A percentile compares a stretch with the other conserved stretches of the same genome.
Conservation (phyloP, 2,888 invertebrate genomes). For the Drosophila mercatorum region DNA sequence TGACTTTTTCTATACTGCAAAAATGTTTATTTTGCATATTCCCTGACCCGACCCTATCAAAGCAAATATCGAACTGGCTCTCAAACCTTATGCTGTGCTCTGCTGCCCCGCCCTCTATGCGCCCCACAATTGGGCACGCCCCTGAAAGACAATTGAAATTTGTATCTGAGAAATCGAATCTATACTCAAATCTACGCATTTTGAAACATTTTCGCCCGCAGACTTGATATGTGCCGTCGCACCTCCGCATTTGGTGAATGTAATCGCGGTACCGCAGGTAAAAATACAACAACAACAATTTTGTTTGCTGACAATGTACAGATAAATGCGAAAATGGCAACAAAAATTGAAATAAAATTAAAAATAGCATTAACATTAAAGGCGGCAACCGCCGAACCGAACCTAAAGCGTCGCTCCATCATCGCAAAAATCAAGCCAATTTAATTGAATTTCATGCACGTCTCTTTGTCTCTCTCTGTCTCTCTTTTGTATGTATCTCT, state of each 20-base stretch:
- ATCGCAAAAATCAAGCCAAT: slow-evolving; percentile 60
- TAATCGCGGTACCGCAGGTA: slow-evolving; percentile 99
- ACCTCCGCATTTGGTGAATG: slow-evolving; percentile 97
- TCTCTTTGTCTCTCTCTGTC: slow-evolving; percentile 55
- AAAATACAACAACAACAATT: slow-evolving; percentile 78
- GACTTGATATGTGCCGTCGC: slow-evolving; percentile 99
- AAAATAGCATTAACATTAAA: slow-evolving; percentile 69
- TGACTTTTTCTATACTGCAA: neutral
- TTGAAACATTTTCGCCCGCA: slow-evolving; percentile 87
- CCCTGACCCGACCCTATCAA: neutral
- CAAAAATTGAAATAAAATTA: slow-evolving; percentile 16
- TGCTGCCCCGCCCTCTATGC: neutral
- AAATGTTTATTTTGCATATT: neutral
- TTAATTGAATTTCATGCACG: slow-evolving; percentile 81
- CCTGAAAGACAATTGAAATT: slow-evolving; percentile 24
- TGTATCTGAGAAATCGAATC: slow-evolving; percentile 35
- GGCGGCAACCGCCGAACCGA: slow-evolving; percentile 67
- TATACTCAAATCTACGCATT: slow-evolving; percentile 76
- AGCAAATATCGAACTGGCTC: slow-evolving; percentile 2
- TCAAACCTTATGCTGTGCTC: slow-evolving; percentile 29
- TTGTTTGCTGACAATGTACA: slow-evolving; percentile 66
- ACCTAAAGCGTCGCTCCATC: slow-evolving; percentile 73
- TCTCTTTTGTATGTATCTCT: neutral
- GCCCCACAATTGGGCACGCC: slow-evolving; percentile 12
- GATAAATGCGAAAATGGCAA: slow-evolving; percentile 57